Conservation (phyloP, 2,888 invertebrate genomes). For the Caenorhabditis auriculariae region DNA sequence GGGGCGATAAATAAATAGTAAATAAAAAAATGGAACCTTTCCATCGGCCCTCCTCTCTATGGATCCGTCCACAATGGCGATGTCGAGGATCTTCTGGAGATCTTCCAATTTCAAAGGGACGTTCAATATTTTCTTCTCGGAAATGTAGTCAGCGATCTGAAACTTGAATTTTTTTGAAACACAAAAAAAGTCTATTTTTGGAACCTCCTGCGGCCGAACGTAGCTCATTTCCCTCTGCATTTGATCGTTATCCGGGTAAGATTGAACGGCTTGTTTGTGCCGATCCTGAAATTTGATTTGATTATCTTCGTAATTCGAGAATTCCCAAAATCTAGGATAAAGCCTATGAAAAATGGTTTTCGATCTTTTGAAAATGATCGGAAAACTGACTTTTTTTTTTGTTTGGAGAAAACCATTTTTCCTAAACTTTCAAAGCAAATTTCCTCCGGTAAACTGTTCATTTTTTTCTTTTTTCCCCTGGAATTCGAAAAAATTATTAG, state of each 20-base stretch:
- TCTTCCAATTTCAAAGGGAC: conserved; percentile 42
- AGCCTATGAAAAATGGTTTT: too few relatives aligned
- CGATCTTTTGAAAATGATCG: too few relatives aligned
- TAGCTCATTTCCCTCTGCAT: conserved; percentile 37
- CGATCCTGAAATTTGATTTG: conserved; percentile 10
- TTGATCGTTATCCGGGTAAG: conserved; percentile 29
- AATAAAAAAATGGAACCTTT: conserved; percentile 16
- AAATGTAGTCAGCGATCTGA: conserved; percentile 44
- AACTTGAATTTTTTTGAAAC: neutral
- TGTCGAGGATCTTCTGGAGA: conserved; percentile 44
- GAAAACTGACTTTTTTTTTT: too few relatives aligned
- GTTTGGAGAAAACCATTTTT: too few relatives aligned
- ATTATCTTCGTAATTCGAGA: neutral
- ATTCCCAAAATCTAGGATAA: too few relatives aligned
- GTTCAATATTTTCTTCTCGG: conserved; percentile 40
- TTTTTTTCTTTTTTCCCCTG: too few relatives aligned
- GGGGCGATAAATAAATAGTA: too few relatives aligned
- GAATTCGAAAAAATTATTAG: too few relatives aligned
- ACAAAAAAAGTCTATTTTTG: neutral
- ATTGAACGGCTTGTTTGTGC: conserved; percentile 31
- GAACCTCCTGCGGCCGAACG: conserved; percentile 34
- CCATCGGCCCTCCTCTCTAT: conserved; percentile 52
- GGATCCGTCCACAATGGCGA: conserved; percentile 56
- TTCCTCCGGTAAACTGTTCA: too few relatives aligned
- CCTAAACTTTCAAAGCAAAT: conserved; percentile 4